Evolutionary conservation across 2,888 invertebrate genomes (phyloP).

Genomic region (Macaria liturata): DNA sequence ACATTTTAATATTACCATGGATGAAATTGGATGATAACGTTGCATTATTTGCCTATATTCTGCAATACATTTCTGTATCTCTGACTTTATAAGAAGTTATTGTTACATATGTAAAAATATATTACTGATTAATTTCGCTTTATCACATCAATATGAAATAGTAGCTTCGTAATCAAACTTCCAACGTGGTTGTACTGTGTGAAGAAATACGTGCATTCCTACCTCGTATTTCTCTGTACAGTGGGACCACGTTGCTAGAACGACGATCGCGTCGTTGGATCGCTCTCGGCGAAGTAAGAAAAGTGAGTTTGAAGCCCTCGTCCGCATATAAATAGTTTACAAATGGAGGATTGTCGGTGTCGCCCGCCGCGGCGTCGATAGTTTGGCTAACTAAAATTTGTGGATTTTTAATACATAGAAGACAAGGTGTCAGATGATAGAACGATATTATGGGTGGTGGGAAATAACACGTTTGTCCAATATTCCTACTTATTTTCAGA

Average conservation of each 20-base stretch:
- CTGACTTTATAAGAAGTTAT: too few relatives aligned
- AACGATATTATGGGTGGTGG: too few relatives aligned
- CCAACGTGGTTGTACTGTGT: slow-evolving; percentile 34
- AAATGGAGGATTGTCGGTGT: slow-evolving; percentile 71
- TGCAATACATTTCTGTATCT: too few relatives aligned
- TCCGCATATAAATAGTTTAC: slow-evolving; percentile 84
- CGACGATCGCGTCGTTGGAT: slow-evolving; percentile 42
- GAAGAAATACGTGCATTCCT: slow-evolving; percentile 33
- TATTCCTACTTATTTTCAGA: too few relatives aligned
- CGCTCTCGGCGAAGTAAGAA: slow-evolving; percentile 75
- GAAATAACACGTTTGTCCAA: too few relatives aligned
- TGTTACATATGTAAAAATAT: too few relatives aligned
- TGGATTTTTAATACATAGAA: background rate
- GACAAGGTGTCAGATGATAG: background rate
- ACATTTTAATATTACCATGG: too few relatives aligned
- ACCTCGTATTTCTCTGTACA: too few relatives aligned
- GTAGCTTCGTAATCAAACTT: background rate
- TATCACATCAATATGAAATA: too few relatives aligned
- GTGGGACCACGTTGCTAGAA: slow-evolving; percentile 35
- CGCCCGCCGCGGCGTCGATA: slow-evolving; percentile 42
- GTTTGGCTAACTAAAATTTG: slow-evolving; percentile 37
- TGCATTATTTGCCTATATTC: too few relatives aligned
- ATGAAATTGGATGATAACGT: too few relatives aligned
- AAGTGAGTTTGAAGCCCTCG: slow-evolving; percentile 69
- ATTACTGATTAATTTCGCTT: too few relatives aligned